A percentile compares a stretch with the other conserved stretches of the same genome.
Evolutionary conservation across 2,113 vertebrate genomes (phyloP).

Genomic region (Eurypyga helias): DNA sequence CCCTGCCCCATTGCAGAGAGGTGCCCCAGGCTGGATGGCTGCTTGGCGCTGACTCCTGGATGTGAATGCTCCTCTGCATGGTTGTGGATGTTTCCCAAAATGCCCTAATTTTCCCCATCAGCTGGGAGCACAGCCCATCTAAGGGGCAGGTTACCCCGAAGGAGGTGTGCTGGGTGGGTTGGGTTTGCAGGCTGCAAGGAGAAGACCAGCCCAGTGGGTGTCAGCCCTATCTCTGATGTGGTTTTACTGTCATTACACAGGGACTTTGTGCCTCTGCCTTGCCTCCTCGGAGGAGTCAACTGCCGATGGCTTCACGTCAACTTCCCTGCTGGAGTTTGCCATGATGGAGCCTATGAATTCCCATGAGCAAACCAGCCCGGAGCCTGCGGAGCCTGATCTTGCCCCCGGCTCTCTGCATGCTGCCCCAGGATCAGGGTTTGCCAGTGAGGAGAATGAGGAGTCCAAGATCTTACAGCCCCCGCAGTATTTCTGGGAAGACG

Average conservation of each 20-base stretch:
- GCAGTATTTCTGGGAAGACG: slow-evolving; percentile 82
- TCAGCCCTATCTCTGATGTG: neutral
- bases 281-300: slow-evolving; percentile 59
- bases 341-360: slow-evolving; percentile 70
- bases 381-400: slow-evolving; percentile 31
- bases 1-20: neutral
- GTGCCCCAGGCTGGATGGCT: neutral
- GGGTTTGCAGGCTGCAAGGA: neutral
- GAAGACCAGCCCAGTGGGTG: neutral
- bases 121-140: neutral
- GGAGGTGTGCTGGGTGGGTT: neutral
- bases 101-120: neutral
- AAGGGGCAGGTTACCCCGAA: neutral
- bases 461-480: slow-evolving; percentile 77
- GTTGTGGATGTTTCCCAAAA: neutral
- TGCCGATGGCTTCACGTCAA: slow-evolving; percentile 78
- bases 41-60: neutral
- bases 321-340: slow-evolving; percentile 73
- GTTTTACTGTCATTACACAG: slow-evolving; percentile 59
- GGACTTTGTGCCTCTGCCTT: slow-evolving; percentile 57
- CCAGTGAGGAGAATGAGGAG: slow-evolving; percentile 87
- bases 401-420: slow-evolving; percentile 58
- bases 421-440: slow-evolving; percentile 88
- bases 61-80: neutral
- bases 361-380: slow-evolving; percentile 25